Conservation (phyloP, 2,113 vertebrate species). For the Ascaphus truei region DNA sequence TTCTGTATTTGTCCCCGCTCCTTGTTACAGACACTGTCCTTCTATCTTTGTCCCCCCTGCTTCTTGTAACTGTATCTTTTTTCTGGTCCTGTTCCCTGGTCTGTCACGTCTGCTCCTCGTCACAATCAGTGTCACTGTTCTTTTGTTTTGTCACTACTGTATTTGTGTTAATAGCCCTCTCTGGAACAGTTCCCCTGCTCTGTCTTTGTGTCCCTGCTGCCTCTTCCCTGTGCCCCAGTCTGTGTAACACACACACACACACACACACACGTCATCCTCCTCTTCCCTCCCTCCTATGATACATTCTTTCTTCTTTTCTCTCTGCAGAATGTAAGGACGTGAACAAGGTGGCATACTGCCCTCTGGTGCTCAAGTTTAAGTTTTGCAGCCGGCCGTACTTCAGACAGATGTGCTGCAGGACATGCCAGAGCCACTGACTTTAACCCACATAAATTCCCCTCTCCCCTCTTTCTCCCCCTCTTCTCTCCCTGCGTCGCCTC, state of each 20-base stretch:
- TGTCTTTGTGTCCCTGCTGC: neutral
- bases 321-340: conserved; percentile 96
- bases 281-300: neutral
- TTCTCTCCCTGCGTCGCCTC: neutral
- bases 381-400: conserved; percentile 97
- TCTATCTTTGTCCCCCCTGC: too few species aligned
- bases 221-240: neutral
- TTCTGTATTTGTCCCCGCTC: too few species aligned
- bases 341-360: conserved; percentile 98
- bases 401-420: conserved; percentile 99
- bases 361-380: conserved; percentile 97
- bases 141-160: too few species aligned
- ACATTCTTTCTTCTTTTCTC: conserved; percentile 9
- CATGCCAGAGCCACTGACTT: conserved; percentile 90
- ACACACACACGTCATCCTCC: neutral
- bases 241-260: too few species aligned
- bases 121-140: too few species aligned
- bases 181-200: neutral
- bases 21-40: too few species aligned
- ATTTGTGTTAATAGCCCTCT: too few species aligned
- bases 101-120: too few species aligned
- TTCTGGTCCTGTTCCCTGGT: too few species aligned
- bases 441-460: neutral
- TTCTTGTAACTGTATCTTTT: too few species aligned
- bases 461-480: neutral